These are phyloP conservation scores for Lepidurus apus DNA, from an alignment of 1,140 invertebrate genomes.

Conservation along the genomic window DNA sequence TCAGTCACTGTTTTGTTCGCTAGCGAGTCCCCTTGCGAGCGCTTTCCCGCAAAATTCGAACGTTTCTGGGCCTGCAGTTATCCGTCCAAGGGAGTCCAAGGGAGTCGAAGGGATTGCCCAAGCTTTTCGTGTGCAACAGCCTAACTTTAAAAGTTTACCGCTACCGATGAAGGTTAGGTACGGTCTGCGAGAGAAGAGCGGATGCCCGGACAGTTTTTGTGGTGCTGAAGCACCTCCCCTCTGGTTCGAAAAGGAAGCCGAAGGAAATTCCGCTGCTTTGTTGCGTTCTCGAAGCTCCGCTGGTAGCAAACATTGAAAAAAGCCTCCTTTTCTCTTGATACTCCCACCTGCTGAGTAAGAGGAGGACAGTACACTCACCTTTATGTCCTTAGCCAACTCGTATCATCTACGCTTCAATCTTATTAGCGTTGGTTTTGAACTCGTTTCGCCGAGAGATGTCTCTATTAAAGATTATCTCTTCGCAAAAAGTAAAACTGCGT, in stretches of 20 bases:
- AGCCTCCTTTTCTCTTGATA: background rate
- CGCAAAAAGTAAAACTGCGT: background rate
- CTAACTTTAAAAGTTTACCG: constrained; percentile 2
- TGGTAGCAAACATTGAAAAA: background rate
- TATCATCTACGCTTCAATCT: background rate
- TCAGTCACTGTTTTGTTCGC: background rate
- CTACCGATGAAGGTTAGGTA: constrained; percentile 11
- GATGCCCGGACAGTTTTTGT: constrained; percentile 15
- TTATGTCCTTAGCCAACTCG: background rate
- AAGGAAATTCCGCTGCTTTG: background rate
- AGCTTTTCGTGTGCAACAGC: too few relatives aligned
- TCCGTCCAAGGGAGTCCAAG: too few relatives aligned
- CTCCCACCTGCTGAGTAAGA: constrained; percentile 3
- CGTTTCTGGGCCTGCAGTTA: background rate
- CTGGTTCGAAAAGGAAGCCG: background rate
- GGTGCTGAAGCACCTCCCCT: constrained; percentile 12
- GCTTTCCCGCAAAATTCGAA: background rate
- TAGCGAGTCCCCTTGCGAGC: background rate
- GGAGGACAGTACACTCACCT: constrained; percentile 8
- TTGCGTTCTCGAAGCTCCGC: background rate
- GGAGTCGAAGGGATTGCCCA: too few relatives aligned
- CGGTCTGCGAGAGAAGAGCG: constrained; percentile 1
- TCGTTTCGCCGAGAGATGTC: background rate
- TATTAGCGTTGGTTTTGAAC: background rate
- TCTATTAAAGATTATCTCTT: background rate